Base-by-base conservation (phyloP, 2,888 invertebrate genomes). In the Orthosia incerta region DNA sequence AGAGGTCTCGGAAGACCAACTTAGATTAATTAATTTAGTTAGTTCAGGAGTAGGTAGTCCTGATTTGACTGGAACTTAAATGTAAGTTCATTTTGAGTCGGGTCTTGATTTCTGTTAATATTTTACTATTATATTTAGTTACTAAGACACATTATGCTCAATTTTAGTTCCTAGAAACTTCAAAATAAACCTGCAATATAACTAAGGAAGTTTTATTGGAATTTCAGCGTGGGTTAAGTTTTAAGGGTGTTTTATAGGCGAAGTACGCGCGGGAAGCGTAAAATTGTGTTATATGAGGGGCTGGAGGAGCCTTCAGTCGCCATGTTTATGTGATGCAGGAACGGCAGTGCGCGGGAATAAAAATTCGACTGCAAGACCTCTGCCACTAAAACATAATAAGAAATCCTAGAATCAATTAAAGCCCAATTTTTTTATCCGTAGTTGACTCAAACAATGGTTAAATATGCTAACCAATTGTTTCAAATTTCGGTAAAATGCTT, bases 51-150 rank as follows among this genome's bases (percentile, higher is more conserved):
- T 56, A 55, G 12, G 26, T 62, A 86, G 89, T 62, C 82, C 79
- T 86, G 91, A 93, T 90, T 91, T 87, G 89, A 93, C 86, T 86
- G 86, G 89, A 91, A 89, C 92, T 92, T 74, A 72, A 72, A 61
- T 53, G 18, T 71, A 89, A 92, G 91, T 89, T 90, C 89, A 85
- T 83, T 81, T 91, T 91, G 88, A 92, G 83, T 91, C 91, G 86
- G 86, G 84, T 86, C 90, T 90, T 79, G n/a, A 65, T 72, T 70
- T 74, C 45, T 60, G 23, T 45, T 72, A 65, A 61, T 45, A 66
- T 72, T 48, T 46, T 64, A 57, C 7, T 67, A 31, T 71, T 69
- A 66, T 39, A 26, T 20, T 50, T 71, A 68, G 64, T 71, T 65
- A 12, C 53, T 74, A 82, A 78, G 79, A 56, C 59, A 69, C 53